Base-by-base conservation (phyloP, 1,140 invertebrate species). In the Leptopilina boulardi region DNA sequence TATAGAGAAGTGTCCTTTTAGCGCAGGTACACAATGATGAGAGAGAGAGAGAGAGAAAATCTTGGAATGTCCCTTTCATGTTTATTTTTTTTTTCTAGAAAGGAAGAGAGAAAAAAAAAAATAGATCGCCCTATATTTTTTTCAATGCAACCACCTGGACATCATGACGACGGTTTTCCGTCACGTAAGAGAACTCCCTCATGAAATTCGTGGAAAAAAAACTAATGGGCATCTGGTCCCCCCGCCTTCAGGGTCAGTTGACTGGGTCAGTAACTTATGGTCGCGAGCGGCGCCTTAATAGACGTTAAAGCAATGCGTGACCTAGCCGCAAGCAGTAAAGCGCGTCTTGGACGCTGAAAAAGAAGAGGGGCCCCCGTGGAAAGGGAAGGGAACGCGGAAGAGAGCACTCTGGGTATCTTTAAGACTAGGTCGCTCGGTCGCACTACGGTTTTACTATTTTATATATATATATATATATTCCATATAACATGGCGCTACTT, bases 371-470 rank as follows among this genome's bases (percentile, higher is more conserved):
- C 34, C 34, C 77, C 77, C 75, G 83, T 89, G 88, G 88, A 89
- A 89, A 90, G 88, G 89, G 89, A 89, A 89, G 84, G 89, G 88
- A 89, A 89, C 89, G 89, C 88, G 88, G 88, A 89, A 90, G 89
- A 89, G 87, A n/a, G n/a, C n/a, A n/a, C 85, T 85, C 86, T 86
- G 85, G 83, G 83, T 89, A 89, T 89, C 87, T 89, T 87, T 86
- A 83, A 90, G 88, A 90, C 88, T 90, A 87, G 89, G 88, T 90
- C 89, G 89, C 87, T 89, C 89, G 87, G 89, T 90, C 88, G 87
- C 85, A 84, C 85, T 86, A 88, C 87, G 87, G 88, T 89, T 89
- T 87, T 84, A 88, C 86, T 86, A 88, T 88, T 87, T 87, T 82
- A 79, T 78, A 78, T 80, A 80, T 73, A n/a, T 80, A 18, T 51